Base-by-base conservation (phyloP, 2,797 vertebrate species). In the Simalia tracyae region DNA sequence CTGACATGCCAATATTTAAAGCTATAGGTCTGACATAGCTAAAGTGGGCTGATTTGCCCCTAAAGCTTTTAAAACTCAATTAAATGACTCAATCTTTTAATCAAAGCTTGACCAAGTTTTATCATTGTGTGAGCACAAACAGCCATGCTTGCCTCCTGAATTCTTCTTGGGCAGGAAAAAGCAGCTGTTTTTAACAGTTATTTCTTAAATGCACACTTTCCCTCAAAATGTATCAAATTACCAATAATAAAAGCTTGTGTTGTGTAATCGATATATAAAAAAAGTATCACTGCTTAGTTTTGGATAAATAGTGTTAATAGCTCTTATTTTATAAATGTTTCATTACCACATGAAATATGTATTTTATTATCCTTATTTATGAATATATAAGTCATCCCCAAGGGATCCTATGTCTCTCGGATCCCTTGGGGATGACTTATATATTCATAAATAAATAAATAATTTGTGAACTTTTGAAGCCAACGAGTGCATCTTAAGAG, bases 231-330 rank as follows among this genome's bases (percentile, higher is more conserved):
- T 87, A 87, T 31, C 63, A 68, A 68, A 89, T 14, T 19, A 11
- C n/a, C 54, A 89, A 89, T 89, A 89, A 89, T 76, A 89, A 89
- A 89, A 72, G 42, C 72, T 42, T 19, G 4, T 8, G n/a, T 36
- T 81, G 72, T 46, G 36, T 81, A 36, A 36, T 24, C 36, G 2
- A 42, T 42, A 42, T 42, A 42, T 42, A 42, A 42, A 42, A 42
- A 42, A 42, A 42, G 42, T 42, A 42, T 42, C 42, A 42, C 42
- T 42, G 42, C 42, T 42, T 42, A 42, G 42, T 42, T 76, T 15
- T 31, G 2, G 1, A 22, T 22, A 22, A 76, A 42, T 22, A 76
- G 8, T 42, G 72, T 42, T 76, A 42, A 76, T 42, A 22, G 17
- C 17, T 42, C 8, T 42, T 42, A 76, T 76, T 76, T 76, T 76